Evolutionary conservation across 2,888 invertebrate genomes (phyloP).

Genomic region (Spatulosminthurus flaviceps): DNA sequence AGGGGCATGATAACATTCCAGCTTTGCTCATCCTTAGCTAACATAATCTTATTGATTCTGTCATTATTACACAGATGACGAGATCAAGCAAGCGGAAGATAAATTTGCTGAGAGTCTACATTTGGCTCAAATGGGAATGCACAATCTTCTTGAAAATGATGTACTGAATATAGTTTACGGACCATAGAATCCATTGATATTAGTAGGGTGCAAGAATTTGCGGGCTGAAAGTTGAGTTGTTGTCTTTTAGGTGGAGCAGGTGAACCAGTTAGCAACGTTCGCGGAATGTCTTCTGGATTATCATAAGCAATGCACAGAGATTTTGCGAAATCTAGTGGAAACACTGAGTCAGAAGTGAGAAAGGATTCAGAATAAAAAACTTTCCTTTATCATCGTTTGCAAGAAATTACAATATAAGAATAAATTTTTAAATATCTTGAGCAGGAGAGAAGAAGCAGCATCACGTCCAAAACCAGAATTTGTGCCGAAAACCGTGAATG

Average conservation of each 20-base stretch:
- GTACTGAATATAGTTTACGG: slow-evolving; percentile 69
- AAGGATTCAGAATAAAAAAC: not conserved
- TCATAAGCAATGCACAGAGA: slow-evolving; percentile 94
- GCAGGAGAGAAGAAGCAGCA: slow-evolving; percentile 87
- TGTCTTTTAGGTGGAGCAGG: slow-evolving; percentile 89
- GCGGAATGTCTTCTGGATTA: slow-evolving; percentile 95
- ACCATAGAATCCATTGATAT: no score
- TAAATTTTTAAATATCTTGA: slow-evolving; percentile 58
- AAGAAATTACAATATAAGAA: no score
- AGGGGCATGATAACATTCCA: not conserved
- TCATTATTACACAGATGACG: slow-evolving; percentile 77
- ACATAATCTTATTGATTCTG: not conserved
- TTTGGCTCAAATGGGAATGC: slow-evolving; percentile 98
- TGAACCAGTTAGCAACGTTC: slow-evolving; percentile 95
- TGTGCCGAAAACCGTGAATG: slow-evolving; percentile 87
- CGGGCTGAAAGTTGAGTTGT: no score
- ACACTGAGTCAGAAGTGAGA: slow-evolving; percentile 85
- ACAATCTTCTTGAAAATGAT: slow-evolving; percentile 97
- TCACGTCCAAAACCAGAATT: slow-evolving; percentile 89
- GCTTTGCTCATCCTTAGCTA: not conserved
- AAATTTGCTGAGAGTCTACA: slow-evolving; percentile 98
- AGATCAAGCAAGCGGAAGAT: slow-evolving; percentile 96
- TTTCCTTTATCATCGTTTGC: no score
- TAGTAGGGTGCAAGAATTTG: no score
- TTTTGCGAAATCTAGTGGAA: slow-evolving; percentile 84